phyloP scores from a whole-genome alignment of 1,140 invertebrate species.

The Cecropterus lyciades region DNA sequence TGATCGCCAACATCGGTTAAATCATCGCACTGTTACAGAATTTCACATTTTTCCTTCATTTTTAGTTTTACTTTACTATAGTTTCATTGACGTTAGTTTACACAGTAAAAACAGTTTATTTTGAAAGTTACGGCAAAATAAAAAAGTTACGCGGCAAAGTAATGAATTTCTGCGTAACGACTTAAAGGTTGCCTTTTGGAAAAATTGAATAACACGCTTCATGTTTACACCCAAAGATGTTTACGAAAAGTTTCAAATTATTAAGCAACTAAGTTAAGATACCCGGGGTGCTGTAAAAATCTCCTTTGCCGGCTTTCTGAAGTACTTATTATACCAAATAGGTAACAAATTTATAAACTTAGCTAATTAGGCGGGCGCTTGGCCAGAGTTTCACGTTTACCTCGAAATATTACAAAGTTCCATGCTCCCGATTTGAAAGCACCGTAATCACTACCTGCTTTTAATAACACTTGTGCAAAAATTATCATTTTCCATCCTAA shows the following conservation, averaged over 20 bases:
- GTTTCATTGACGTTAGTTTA: too few relatives aligned
- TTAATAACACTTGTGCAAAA: slow-evolving; percentile 35
- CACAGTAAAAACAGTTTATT: too few relatives aligned
- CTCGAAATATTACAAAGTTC: slow-evolving; percentile 59
- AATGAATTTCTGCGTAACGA: background rate
- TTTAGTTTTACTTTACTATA: background rate
- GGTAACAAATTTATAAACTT: slow-evolving; percentile 79
- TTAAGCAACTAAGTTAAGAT: slow-evolving; percentile 46
- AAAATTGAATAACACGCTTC: slow-evolving; percentile 8
- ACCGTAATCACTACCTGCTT: slow-evolving; percentile 50
- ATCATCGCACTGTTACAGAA: slow-evolving; percentile 21
- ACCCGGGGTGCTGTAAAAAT: slow-evolving; percentile 45
- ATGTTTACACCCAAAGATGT: slow-evolving; percentile 17
- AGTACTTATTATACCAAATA: slow-evolving; percentile 77
- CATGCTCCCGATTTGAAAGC: slow-evolving; percentile 62
- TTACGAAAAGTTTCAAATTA: slow-evolving; percentile 41
- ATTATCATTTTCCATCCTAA: slow-evolving; percentile 9
- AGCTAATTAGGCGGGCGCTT: slow-evolving; percentile 67
- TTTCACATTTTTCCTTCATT: slow-evolving; percentile 20
- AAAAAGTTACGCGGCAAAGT: too few relatives aligned
- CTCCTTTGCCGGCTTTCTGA: slow-evolving; percentile 48
- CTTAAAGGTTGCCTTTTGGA: background rate
- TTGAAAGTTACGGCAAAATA: background rate
- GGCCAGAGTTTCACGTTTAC: slow-evolving; percentile 69
- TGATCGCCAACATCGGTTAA: slow-evolving; percentile 30